A percentile compares a stretch with the other conserved stretches of the same genome.
Evolutionary conservation across 2,888 invertebrate species (phyloP).

Genomic region (Alloplasta piceator): DNA sequence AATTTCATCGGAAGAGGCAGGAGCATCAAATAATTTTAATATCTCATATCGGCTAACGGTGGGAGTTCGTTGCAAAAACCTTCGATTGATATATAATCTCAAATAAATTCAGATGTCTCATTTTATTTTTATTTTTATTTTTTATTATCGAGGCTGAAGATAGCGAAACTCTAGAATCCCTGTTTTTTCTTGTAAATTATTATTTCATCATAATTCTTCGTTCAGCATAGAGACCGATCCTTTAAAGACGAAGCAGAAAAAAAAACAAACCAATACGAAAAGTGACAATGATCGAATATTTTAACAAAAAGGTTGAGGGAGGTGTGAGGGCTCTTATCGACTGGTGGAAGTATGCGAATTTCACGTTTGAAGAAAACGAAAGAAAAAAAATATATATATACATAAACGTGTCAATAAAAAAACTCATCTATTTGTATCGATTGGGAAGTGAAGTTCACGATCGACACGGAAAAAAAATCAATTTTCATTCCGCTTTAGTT

Average conservation of each 20-base stretch:
- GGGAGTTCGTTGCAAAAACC: conserved; percentile 64
- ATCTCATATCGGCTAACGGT: conserved; percentile 56
- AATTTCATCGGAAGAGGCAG: conserved; percentile 39
- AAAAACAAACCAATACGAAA: conserved; percentile 7
- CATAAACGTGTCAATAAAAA: background rate
- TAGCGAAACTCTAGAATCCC: conserved; percentile 43
- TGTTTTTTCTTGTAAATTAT: conserved; percentile 42
- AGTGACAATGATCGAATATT: conserved; percentile 2
- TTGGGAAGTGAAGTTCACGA: conserved; percentile 65
- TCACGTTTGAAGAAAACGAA: conserved; percentile 18
- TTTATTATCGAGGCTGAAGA: conserved; percentile 56
- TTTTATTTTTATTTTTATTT: conserved; percentile 21
- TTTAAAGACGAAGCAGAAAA: background rate
- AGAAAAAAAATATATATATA: conserved; percentile 1
- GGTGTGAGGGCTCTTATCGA: conserved; percentile 25
- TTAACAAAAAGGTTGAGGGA: conserved; percentile 27
- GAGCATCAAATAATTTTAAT: conserved; percentile 48
- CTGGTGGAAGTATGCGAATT: conserved; percentile 34
- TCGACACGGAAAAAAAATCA: conserved; percentile 52
- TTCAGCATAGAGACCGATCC: conserved; percentile 37
- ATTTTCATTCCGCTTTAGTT: conserved; percentile 62
- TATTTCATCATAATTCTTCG: conserved; percentile 27
- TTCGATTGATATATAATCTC: conserved; percentile 45
- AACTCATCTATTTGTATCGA: conserved; percentile 45
- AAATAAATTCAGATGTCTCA: conserved; percentile 40